A percentile compares a stretch with the other conserved stretches of the same genome.
phyloP scores from a whole-genome alignment of 2,797 vertebrate species.

The Squalus acanthias region DNA sequence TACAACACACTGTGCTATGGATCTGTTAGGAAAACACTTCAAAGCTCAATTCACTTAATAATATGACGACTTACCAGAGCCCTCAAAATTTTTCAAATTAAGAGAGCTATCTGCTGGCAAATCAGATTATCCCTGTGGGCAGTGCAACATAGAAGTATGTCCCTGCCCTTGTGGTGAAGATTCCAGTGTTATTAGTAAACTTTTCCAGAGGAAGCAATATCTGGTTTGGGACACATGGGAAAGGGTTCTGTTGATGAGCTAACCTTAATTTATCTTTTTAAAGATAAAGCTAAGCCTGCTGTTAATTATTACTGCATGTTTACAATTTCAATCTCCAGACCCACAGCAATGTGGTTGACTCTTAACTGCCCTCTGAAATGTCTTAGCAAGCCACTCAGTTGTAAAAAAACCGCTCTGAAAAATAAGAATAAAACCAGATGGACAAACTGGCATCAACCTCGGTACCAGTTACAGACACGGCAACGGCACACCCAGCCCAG shows the following conservation, averaged over 20 bases:
- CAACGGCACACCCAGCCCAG: too few species aligned
- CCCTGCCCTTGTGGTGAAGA: conserved; percentile 5
- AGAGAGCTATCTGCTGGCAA: neutral
- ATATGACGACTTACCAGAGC: neutral
- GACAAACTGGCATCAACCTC: too few species aligned
- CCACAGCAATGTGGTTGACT: too few species aligned
- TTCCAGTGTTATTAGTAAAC: neutral
- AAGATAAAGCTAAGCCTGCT: neutral
- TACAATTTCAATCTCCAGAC: neutral
- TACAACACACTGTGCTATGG: neutral
- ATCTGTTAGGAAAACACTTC: neutral
- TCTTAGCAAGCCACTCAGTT: too few species aligned
- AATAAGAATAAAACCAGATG: too few species aligned
- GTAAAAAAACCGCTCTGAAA: too few species aligned
- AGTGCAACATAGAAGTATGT: neutral
- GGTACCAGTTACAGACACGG: too few species aligned
- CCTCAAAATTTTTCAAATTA: neutral
- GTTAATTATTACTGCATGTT: neutral
- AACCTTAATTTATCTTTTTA: neutral
- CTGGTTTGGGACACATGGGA: neutral
- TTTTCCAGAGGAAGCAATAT: neutral
- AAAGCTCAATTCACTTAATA: neutral
- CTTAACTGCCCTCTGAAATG: too few species aligned
- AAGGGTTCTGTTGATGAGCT: neutral
- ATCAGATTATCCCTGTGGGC: neutral